Base-by-base conservation (phyloP, 2,113 vertebrate genomes). In the Candoia aspera region DNA sequence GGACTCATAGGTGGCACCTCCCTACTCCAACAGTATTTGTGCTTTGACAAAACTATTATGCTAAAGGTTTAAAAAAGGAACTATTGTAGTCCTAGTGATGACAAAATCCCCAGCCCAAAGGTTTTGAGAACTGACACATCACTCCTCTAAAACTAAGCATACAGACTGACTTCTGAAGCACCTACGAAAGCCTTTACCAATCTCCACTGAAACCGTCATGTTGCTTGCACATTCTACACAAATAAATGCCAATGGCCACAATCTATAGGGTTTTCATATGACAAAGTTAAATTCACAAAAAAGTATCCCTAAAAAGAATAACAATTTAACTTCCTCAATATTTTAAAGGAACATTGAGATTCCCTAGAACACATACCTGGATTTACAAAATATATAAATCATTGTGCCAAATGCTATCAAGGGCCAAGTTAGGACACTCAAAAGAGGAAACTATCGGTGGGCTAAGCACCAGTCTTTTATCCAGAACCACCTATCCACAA, bases 21-120 rank as follows among this genome's bases (percentile, higher is more conserved):
- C 49, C 19, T 92, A 26, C 37, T 87, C 62, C 85, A 37, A 91
- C 89, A 54, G 54, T 12, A 17, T 57, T 8, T 92, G 60, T 60
- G 33, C 88, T 29, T 42, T 24, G 55, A 57, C 88, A 95, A 90
- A 89, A 33, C 68, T 19, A 37, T 6, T 23, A 91, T 62, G n/a
- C 49, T 19, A 88, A n/a, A 57, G 26, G 3, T 37, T 86, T 86
- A 17, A 0, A 86, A 54, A 55, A 54, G 15, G 15, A 86, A n/a
- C 42, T 4, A 60, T 19, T 46, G 29, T 19, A 29, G 2, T 33
- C 23, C 2, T 33, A 17, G 13, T 60, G 33, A 13, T 26, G 6
- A 26, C 53, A 60, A 60, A 87, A 84, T 57, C 21, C 9, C 29
- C 29, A 24, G n/a, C n/a, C 24, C 0, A 8, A 49, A 90, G 9